Base-by-base conservation (phyloP, 2,797 vertebrate species). In the Rhodeus uyekii region DNA sequence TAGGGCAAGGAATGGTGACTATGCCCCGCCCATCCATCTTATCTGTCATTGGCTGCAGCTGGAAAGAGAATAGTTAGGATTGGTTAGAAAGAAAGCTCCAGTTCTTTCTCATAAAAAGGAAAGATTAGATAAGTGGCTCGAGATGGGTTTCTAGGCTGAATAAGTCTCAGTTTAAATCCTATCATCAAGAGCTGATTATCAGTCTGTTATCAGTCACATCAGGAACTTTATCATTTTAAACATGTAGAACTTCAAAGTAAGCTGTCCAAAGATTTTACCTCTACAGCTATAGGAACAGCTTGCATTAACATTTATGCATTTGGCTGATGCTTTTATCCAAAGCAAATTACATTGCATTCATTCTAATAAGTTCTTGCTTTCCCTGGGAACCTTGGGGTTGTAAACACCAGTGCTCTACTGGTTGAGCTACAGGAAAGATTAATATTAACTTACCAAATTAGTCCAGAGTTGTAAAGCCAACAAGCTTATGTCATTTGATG, bases 391-490 rank as follows among this genome's bases (percentile, higher is more conserved):
- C n/a, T n/a, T n/a, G n/a, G n/a, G n/a, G n/a, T n/a, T n/a, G n/a
- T n/a, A n/a, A n/a, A n/a, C n/a, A n/a, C n/a, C n/a, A n/a, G n/a
- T n/a, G n/a, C n/a, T n/a, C n/a, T n/a, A n/a, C n/a, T n/a, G n/a
- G n/a, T n/a, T n/a, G n/a, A n/a, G n/a, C n/a, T n/a, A n/a, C n/a
- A n/a, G n/a, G n/a, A n/a, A n/a, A n/a, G n/a, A n/a, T n/a, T n/a
- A 55, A 48, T 69, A 34, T 76, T 38, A 85, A 84, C 86, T 86
- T 80, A 95, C 94, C 90, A 95, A 82, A 80, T 92, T 90, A 29
- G 55, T 87, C 93, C 93, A 94, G 0, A 95, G 84, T 87, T 93
- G 92, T 85, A 92, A 6, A 71, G 88, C 86, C 32, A 90, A 16
- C 27, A 85, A 78, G 82, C 89, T 83, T 29, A 82, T 67, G 14